Evolutionary conservation across 2,797 vertebrate species (phyloP).

Genomic region (Brachyrhaphis roseni): DNA sequence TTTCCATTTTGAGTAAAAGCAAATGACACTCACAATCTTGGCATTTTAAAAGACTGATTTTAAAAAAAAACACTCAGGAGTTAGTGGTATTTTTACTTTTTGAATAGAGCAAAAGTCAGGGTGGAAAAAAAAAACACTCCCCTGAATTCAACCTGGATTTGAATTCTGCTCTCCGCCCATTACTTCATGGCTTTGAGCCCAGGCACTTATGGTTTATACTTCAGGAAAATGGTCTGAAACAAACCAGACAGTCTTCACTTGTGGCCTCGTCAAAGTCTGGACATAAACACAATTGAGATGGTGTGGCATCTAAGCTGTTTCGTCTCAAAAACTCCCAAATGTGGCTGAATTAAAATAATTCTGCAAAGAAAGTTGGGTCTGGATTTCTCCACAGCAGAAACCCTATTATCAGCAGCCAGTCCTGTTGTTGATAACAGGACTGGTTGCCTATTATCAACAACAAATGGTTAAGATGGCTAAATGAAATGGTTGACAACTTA

Average conservation of each 20-base stretch:
- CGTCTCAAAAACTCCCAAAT: background rate
- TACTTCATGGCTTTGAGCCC: background rate
- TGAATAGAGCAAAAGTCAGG: background rate
- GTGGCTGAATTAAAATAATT: background rate
- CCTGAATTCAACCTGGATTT: background rate
- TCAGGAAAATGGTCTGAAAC: background rate
- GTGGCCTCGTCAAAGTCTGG: background rate
- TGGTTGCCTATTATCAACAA: background rate
- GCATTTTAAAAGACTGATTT: background rate
- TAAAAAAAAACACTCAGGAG: background rate
- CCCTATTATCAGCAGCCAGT: too few species aligned
- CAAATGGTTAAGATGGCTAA: too few species aligned
- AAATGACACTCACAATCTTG: background rate
- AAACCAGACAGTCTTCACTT: background rate
- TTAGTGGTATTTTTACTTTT: background rate
- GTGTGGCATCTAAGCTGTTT: background rate
- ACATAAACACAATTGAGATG: background rate
- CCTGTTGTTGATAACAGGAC: too few species aligned
- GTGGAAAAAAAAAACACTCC: background rate
- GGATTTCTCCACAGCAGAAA: background rate
- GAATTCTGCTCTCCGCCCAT: background rate
- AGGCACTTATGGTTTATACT: background rate
- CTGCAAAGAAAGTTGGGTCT: background rate
- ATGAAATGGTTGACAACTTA: background rate
- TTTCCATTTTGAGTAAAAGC: background rate